phyloP scores from a whole-genome alignment of 2,797 vertebrate genomes.

The Melanotaenia pygmaea region DNA sequence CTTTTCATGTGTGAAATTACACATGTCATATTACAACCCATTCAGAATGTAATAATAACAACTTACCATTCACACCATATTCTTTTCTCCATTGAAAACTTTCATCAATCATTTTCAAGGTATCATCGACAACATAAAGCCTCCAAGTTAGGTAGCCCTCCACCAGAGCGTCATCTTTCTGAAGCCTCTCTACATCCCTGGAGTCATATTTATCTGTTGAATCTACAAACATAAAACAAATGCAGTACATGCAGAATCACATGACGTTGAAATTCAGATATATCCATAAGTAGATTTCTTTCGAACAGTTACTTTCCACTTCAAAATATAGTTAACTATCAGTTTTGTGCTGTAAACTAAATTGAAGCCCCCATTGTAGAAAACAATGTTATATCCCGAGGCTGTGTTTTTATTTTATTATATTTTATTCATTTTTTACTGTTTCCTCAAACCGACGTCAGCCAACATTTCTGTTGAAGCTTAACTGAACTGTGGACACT shows the following conservation, averaged over 20 bases:
- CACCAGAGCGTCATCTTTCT: constrained; percentile 87
- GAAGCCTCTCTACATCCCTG: constrained; percentile 92
- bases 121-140: constrained; percentile 86
- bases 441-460: constrained; percentile 2
- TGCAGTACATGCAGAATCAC: constrained; percentile 18
- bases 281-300: constrained; percentile 15
- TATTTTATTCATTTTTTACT: not conserved
- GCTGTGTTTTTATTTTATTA: not conserved
- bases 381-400: not conserved
- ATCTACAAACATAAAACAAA: constrained; percentile 74
- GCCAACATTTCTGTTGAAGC: constrained; percentile 37
- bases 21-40: not conserved
- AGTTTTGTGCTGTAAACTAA: not conserved
- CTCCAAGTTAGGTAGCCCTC: constrained; percentile 91
- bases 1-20: not conserved
- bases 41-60: no score
- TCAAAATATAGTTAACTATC: not conserved
- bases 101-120: constrained; percentile 97
- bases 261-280: constrained; percentile 17
- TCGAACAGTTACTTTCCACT: not conserved
- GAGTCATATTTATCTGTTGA: constrained; percentile 91
- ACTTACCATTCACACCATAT: constrained; percentile 89
- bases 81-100: constrained; percentile 97
- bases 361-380: not conserved
- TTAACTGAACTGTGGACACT: constrained; percentile 42